Base-by-base conservation (phyloP, 2,888 invertebrate species). In the Eupithecia insigniata region DNA sequence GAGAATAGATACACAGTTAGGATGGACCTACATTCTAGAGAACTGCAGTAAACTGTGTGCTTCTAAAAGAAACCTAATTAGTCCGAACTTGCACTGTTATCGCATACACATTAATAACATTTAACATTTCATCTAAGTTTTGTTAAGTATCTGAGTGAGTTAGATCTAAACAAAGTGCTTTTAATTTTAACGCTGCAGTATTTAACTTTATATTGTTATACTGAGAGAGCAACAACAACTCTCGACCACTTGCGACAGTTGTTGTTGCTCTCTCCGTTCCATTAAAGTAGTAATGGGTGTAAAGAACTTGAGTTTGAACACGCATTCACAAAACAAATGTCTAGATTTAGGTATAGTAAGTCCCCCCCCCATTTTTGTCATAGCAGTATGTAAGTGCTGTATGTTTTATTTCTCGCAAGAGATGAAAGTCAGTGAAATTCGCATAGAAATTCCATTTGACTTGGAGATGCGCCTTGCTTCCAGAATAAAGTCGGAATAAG, bases 71-170 rank as follows among this genome's bases (percentile, higher is more conserved):
- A 64, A 55, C 28, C 39, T 55, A 36, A 71, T 67, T 65, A 71
- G 26, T 28, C 34, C 18, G 22, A 69, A 72, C 46, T 70, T 22
- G 22, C 55, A 62, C 39, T 62, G 39, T 69, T 73, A 76, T 69
- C 72, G 26, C 71, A 66, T 67, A 32, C 32, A 18, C 61, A 71
- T 71, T 73, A 61, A 70, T 71, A 34, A 61, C 69, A 68, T 73
- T 73, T 60, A 73, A 51, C 69, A 60, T 65, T 73, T 71, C 67
- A 73, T 76, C 55, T 58, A 76, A 73, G 66, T 73, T 73, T 64
- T 34, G 39, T 64, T 51, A 26, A 12, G 26, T 26, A 8, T 22
- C 22, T 0, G 22, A 51, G 46, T 0, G 22, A 51, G 46, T 51
- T 55, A 26, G 26, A 26, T 22, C 16, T 55, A 26, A 55, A 55